Evolutionary conservation across 2,113 vertebrate species (phyloP), one percentile per base, ranked within the genome.

Genomic region (Brachypodius melanocephalos): DNA sequence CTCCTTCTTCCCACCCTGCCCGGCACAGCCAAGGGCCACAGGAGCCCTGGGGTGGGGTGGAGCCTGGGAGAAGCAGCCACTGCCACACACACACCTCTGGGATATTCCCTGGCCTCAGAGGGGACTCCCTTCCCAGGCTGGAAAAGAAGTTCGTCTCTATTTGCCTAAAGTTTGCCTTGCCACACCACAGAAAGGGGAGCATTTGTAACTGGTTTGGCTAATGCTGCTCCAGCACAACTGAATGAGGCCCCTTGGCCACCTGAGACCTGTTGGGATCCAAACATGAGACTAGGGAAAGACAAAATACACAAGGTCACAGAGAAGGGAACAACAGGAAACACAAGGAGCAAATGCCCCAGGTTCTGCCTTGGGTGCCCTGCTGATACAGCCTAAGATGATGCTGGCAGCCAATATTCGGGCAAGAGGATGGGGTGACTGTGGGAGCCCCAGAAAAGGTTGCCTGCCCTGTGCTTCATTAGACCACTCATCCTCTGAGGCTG

Each of bases 11-110:
- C 49, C 25, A 4, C 28, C 25, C 40, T 45, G 45, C 49, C 29
- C 0, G 0, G 66, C 54, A 6, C 36, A 40, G 31, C 67, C 12
- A 34, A 21, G 51, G 68, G 45, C 59, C 28, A 3, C 0, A 0
- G 12, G 7, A 25, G 21, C 15, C 29, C 34, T 3, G 48, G 1
- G 2, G 12, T 6, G 2, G 29, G 14, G 16, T 12, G 31, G 28
- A 63, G 32, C 25, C 36, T 20, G 15, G 24, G 5, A 8, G 17
- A 12, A 34, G 31, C 17, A 34, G 43, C 29, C 40, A 22, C 77
- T 46, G 48, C 38, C 61, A 45, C 1, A 6, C 54, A 20, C 7
- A 1, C 0, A 3, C 6, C 45, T 17, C 16, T 2, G 3, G 20
- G 52, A 21, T 4, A 11, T 14, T n/a, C 71, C 55, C 36, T 7